Conservation (phyloP, 2,888 invertebrate genomes). For the Diaphora mendica region DNA sequence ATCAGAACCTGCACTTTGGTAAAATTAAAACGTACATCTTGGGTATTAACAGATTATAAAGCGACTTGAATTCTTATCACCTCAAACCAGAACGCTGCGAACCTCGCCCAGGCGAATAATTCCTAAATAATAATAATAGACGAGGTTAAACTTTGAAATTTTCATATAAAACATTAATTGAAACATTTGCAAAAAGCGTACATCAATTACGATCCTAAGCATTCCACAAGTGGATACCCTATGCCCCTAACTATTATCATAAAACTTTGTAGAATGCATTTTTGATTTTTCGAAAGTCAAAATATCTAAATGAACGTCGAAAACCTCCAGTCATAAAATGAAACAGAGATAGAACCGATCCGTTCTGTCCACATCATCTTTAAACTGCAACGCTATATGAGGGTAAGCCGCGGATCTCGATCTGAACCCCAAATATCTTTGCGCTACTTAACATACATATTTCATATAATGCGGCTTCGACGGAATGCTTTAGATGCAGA, state of each 20-base stretch:
- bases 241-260: not conserved
- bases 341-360: not conserved
- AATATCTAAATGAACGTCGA: not conserved
- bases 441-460: conserved; percentile 2
- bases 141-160: not conserved
- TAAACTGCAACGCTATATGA: conserved; percentile 10
- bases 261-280: not conserved
- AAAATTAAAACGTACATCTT: not conserved
- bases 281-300: not conserved
- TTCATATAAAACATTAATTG: not conserved
- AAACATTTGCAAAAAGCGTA: not conserved
- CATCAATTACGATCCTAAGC: not conserved
- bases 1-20: not conserved
- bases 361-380: conserved; percentile 8
- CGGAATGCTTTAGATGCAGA: not conserved
- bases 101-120: not conserved
- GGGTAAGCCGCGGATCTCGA: not conserved
- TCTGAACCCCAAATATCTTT: not conserved
- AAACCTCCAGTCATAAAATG: not conserved
- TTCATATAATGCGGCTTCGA: not conserved
- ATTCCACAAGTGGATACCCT: not conserved
- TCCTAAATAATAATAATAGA: not conserved
- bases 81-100: not conserved
- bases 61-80: not conserved
- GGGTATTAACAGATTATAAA: not conserved